phyloP scores from a whole-genome alignment of 1,140 invertebrate genomes.

The Psix sp. region DNA sequence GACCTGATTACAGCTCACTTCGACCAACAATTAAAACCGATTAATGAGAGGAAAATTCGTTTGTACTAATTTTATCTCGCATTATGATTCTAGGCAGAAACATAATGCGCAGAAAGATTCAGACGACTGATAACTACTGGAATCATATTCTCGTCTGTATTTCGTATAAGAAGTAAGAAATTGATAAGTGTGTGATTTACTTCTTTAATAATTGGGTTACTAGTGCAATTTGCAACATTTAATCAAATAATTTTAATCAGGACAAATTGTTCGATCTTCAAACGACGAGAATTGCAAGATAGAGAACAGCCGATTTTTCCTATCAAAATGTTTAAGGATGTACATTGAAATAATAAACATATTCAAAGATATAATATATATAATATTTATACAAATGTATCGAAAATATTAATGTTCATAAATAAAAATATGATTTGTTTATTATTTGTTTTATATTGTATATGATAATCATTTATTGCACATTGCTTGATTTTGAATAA shows the following conservation, averaged over 20 bases:
- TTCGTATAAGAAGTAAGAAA: slow-evolving; percentile 28
- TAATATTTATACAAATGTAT: too few species aligned
- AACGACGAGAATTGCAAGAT: background rate
- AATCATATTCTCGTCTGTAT: slow-evolving; percentile 38
- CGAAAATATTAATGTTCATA: too few species aligned
- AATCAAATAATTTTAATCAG: slow-evolving; percentile 15
- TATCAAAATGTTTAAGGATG: too few species aligned
- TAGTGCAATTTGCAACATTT: slow-evolving; percentile 13
- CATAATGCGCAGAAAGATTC: slow-evolving; percentile 47
- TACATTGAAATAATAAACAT: too few species aligned
- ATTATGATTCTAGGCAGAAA: slow-evolving; percentile 37
- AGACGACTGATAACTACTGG: slow-evolving; percentile 48
- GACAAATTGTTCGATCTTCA: background rate
- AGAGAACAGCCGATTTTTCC: too few species aligned
- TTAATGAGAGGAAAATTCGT: slow-evolving; percentile 65
- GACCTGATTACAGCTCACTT: slow-evolving; percentile 53
- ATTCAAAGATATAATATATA: too few species aligned
- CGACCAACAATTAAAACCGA: slow-evolving; percentile 59
- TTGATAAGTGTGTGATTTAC: slow-evolving; percentile 26
- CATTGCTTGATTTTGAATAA: too few species aligned
- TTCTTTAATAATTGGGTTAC: slow-evolving; percentile 30
- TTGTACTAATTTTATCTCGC: slow-evolving; percentile 46
- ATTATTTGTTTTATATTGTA: too few species aligned
- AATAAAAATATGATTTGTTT: too few species aligned
- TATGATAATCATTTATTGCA: too few species aligned